Conservation (phyloP, 23 tunicate genomes). For the Styela clava region DNA sequence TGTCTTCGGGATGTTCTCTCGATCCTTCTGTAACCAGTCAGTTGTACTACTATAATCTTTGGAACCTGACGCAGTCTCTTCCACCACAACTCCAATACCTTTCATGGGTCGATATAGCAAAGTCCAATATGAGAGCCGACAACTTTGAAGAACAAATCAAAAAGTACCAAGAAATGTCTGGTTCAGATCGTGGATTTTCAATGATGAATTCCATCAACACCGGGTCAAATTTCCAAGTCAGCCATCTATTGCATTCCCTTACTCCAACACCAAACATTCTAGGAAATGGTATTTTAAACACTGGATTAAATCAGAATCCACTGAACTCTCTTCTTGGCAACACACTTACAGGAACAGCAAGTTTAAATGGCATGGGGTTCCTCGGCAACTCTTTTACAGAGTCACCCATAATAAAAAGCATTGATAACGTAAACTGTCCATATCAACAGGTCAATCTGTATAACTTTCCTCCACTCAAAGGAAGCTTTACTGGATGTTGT, state of each 20-base stretch:
- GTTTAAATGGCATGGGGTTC: background rate
- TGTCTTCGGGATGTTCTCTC: constrained; percentile 57
- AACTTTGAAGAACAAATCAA: background rate
- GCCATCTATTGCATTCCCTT: background rate
- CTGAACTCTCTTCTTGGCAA: background rate
- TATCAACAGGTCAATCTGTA: constrained; percentile 15
- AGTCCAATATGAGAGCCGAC: constrained; percentile 10
- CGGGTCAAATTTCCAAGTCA: background rate
- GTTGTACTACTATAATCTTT: constrained; percentile 15
- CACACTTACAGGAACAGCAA: background rate
- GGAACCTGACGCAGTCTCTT: constrained; percentile 18
- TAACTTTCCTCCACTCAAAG: constrained; percentile 13
- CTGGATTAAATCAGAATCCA: background rate
- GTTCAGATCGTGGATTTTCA: background rate
- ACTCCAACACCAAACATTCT: background rate
- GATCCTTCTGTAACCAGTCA: constrained; percentile 14
- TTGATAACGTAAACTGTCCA: constrained; percentile 2
- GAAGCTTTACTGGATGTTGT: constrained; percentile 22
- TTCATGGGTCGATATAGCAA: constrained; percentile 12
- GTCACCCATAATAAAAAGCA: constrained; percentile 8
- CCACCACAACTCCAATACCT: constrained; percentile 28
- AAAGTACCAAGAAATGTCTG: constrained; percentile 6
- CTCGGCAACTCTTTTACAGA: background rate
- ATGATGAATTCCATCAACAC: background rate
- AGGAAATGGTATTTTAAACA: background rate